A percentile compares a stretch with the other conserved stretches of the same genome.
phyloP scores from a whole-genome alignment of 2,888 invertebrate species.

The Sussaba pulchella region DNA sequence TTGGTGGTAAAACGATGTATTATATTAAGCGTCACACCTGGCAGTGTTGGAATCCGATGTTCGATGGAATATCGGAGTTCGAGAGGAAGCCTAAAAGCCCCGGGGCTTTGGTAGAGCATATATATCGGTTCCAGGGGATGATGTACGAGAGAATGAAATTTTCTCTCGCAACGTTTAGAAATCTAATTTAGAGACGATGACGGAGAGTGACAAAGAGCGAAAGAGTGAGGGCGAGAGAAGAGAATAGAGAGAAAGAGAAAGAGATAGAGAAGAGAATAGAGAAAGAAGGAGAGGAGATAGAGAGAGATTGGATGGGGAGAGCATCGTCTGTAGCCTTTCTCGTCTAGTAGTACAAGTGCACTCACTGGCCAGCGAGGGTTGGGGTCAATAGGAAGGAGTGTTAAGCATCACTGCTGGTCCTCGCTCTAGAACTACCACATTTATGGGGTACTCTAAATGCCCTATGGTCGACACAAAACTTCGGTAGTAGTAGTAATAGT shows the following conservation, averaged over 20 bases:
- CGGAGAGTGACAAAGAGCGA: conserved; percentile 4
- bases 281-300: background rate
- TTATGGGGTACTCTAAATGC: background rate
- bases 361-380: conserved; percentile 17
- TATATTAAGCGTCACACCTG: background rate
- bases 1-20: background rate
- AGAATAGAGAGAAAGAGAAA: background rate
- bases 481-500: background rate
- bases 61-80: background rate
- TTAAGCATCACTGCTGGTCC: conserved; percentile 27
- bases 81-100: background rate
- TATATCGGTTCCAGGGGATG: background rate
- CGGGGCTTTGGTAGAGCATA: background rate
- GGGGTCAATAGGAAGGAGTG: conserved; percentile 25
- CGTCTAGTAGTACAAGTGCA: conserved; percentile 17
- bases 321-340: background rate
- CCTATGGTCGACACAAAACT: too few relatives aligned
- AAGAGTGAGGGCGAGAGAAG: background rate
- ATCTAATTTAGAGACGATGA: conserved; percentile 22
- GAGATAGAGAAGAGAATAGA: background rate
- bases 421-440: background rate
- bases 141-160: conserved; percentile 21
- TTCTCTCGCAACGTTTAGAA: background rate
- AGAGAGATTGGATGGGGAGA: background rate
- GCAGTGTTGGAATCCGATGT: background rate